phyloP scores from a whole-genome alignment of 35 echinoderm and acorn worm species.

The Amphiura filiformis region DNA sequence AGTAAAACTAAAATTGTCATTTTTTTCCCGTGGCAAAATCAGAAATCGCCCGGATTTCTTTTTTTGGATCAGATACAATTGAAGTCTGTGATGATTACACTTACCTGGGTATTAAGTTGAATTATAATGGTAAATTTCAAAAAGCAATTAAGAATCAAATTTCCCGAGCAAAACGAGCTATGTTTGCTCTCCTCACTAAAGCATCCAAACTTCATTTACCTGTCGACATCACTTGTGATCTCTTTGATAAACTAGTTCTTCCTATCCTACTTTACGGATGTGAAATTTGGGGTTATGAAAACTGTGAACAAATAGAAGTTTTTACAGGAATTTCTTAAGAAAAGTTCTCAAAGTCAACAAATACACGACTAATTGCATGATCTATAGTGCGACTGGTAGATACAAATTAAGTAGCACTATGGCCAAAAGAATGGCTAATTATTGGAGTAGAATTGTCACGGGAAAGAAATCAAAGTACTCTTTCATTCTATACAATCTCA shows the following conservation, averaged over 20 bases:
- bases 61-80: too few relatives aligned
- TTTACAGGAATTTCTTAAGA: not conserved
- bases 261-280: not conserved
- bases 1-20: too few relatives aligned
- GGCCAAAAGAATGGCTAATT: not conserved
- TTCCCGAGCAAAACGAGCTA: not conserved
- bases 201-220: not conserved
- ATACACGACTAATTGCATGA: not conserved
- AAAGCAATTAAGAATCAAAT: not conserved
- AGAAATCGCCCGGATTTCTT: too few relatives aligned
- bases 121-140: not conserved
- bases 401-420: not conserved
- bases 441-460: not conserved
- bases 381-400: not conserved
- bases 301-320: not conserved
- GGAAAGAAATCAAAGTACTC: not conserved
- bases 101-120: too few relatives aligned
- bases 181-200: not conserved
- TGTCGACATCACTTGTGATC: not conserved
- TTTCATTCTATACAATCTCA: not conserved
- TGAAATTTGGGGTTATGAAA: constrained; percentile 1
- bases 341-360: not conserved
- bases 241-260: not conserved
- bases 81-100: too few relatives aligned
- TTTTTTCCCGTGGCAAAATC: too few relatives aligned